phyloP scores from a whole-genome alignment of 2,113 vertebrate genomes.

The Porphyrio hochstetteri region DNA sequence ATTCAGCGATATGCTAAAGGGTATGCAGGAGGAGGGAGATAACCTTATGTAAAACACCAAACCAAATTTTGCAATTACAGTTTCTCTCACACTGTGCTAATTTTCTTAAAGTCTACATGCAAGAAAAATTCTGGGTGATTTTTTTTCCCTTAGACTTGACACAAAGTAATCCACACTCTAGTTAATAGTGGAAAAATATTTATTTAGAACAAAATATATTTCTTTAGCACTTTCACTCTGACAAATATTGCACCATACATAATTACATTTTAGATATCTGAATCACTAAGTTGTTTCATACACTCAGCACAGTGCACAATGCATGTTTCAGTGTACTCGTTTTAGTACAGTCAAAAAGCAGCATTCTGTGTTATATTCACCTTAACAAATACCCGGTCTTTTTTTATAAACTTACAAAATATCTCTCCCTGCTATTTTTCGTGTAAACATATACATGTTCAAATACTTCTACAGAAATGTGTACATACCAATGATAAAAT shows the following conservation, averaged over 20 bases:
- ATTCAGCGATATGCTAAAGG: constrained; percentile 51
- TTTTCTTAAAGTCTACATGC: constrained; percentile 32
- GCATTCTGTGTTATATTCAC: not conserved
- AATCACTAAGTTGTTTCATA: not conserved
- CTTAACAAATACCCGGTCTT: constrained; percentile 7
- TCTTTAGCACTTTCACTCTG: not conserved
- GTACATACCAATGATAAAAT: not conserved
- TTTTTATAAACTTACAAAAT: constrained; percentile 23
- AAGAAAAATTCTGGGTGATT: not conserved
- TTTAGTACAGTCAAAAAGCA: not conserved
- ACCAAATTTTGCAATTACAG: constrained; percentile 50
- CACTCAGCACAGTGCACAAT: not conserved
- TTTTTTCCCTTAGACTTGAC: not conserved
- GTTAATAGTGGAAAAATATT: not conserved
- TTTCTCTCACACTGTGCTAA: constrained; percentile 31
- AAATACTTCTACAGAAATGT: not conserved
- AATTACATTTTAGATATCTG: constrained; percentile 11
- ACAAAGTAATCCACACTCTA: not conserved
- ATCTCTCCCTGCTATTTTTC: not conserved
- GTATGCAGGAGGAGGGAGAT: constrained; percentile 29
- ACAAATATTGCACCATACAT: not conserved
- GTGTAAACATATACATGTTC: not conserved
- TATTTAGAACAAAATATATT: not conserved
- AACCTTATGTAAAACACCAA: constrained; percentile 56
- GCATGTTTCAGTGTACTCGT: not conserved